phyloP scores from a whole-genome alignment of 1,140 invertebrate species.

The Andrena cerasifolii region DNA sequence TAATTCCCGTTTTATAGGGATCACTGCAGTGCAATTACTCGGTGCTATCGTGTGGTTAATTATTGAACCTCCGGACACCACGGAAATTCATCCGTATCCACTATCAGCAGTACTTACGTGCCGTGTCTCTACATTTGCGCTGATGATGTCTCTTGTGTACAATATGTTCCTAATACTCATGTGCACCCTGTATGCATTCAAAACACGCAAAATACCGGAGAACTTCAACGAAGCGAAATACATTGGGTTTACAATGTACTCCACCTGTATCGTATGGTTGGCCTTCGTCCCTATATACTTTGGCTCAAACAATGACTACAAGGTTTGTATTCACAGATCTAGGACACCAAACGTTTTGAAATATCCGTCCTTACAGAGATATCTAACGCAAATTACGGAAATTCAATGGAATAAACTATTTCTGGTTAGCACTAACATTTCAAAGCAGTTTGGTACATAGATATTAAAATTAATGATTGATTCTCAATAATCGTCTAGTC shows the following conservation, averaged over 20 bases:
- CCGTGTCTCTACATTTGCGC: conserved; percentile 87
- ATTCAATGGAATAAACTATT: no score
- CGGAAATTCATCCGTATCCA: conserved; percentile 84
- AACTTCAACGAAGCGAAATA: conserved; percentile 89
- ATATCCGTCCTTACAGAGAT: no score
- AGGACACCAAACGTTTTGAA: background rate
- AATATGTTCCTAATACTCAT: conserved; percentile 89
- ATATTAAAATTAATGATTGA: no score
- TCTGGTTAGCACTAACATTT: no score
- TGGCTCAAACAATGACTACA: conserved; percentile 86
- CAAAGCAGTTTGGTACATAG: no score
- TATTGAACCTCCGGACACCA: conserved; percentile 85
- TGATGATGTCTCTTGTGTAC: conserved; percentile 89
- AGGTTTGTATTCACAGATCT: conserved; percentile 72
- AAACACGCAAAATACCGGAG: conserved; percentile 89
- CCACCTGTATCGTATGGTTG: conserved; percentile 89
- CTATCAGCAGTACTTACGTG: conserved; percentile 86
- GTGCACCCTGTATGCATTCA: conserved; percentile 89
- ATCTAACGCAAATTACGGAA: no score
- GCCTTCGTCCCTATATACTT: conserved; percentile 89
- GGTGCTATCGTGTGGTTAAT: conserved; percentile 87
- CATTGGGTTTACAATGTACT: conserved; percentile 90
- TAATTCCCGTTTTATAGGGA: conserved; percentile 77
- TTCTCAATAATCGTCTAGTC: no score
- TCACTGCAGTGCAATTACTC: conserved; percentile 85